Evolutionary conservation across 2,888 invertebrate genomes (phyloP).

Genomic region (Craniophora ligustri): DNA sequence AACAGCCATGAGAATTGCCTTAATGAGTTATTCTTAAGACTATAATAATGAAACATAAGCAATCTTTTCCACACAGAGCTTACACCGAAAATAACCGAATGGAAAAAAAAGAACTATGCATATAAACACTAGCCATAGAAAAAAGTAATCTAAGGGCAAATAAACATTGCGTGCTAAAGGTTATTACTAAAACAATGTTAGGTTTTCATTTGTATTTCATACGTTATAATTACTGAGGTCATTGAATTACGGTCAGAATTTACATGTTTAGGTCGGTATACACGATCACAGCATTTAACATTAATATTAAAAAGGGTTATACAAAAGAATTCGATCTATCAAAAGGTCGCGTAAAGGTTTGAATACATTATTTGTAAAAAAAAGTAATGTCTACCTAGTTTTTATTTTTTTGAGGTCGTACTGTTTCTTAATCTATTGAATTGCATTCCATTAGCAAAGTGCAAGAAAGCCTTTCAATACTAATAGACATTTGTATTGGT

Average conservation of each 20-base stretch:
- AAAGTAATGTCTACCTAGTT: too few species aligned
- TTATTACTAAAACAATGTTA: constrained; percentile 26
- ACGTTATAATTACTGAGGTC: constrained; percentile 27
- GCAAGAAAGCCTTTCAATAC: constrained; percentile 33
- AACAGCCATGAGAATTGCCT: constrained; percentile 31
- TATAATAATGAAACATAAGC: constrained; percentile 17
- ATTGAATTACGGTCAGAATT: constrained; percentile 32
- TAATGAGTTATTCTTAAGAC: constrained; percentile 12
- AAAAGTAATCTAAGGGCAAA: neutral
- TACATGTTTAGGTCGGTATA: constrained; percentile 17
- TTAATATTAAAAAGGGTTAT: neutral
- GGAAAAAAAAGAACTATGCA: too few species aligned
- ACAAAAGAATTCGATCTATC: too few species aligned
- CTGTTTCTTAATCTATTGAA: neutral
- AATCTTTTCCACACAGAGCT: neutral
- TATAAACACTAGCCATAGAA: neutral
- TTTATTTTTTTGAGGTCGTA: neutral
- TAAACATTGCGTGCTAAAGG: constrained; percentile 7
- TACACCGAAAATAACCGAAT: neutral
- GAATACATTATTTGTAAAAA: too few species aligned
- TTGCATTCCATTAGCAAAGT: constrained; percentile 1
- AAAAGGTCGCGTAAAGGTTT: too few species aligned
- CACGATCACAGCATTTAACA: constrained; percentile 7
- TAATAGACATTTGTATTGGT: constrained; percentile 9
- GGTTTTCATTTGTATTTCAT: constrained; percentile 33